phyloP scores from a whole-genome alignment of 2,113 vertebrate genomes.

The pig (Sus scrofa) region DNA sequence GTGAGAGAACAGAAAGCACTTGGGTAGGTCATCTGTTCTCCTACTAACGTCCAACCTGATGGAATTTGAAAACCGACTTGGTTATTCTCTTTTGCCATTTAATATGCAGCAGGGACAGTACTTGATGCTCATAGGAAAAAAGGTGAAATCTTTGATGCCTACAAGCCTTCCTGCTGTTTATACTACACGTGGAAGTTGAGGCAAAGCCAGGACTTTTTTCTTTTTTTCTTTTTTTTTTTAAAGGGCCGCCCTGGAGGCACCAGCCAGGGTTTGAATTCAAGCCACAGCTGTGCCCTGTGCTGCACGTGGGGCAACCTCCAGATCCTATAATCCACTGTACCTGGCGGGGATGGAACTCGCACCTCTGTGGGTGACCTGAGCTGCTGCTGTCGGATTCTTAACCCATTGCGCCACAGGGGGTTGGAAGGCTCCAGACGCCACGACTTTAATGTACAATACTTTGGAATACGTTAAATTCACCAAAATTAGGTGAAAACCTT shows the following conservation, averaged over 20 bases:
- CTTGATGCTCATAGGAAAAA: neutral
- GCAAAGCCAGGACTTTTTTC: too few relatives aligned
- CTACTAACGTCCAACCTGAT: neutral
- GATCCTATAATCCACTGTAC: too few relatives aligned
- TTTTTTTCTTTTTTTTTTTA: too few relatives aligned
- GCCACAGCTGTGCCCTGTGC: too few relatives aligned
- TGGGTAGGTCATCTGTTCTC: neutral
- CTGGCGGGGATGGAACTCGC: too few relatives aligned
- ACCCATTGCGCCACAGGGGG: too few relatives aligned
- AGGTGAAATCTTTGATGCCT: neutral
- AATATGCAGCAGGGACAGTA: neutral
- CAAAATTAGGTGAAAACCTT: neutral
- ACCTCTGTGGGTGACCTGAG: too few relatives aligned
- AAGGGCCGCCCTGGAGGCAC: too few relatives aligned
- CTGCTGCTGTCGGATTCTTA: too few relatives aligned
- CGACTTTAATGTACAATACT: neutral
- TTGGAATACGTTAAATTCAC: neutral
- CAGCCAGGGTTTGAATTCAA: too few relatives aligned
- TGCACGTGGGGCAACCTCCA: too few relatives aligned
- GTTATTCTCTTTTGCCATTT: slow-evolving; percentile 8
- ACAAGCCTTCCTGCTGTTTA: neutral
- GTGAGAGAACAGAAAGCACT: neutral
- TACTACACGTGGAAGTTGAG: neutral
- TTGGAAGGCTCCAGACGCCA: neutral
- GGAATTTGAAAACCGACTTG: neutral